Evolutionary conservation across 2,797 vertebrate genomes (phyloP), one percentile per base, ranked within the genome.

Genomic region (Pogonophryne albipinna): DNA sequence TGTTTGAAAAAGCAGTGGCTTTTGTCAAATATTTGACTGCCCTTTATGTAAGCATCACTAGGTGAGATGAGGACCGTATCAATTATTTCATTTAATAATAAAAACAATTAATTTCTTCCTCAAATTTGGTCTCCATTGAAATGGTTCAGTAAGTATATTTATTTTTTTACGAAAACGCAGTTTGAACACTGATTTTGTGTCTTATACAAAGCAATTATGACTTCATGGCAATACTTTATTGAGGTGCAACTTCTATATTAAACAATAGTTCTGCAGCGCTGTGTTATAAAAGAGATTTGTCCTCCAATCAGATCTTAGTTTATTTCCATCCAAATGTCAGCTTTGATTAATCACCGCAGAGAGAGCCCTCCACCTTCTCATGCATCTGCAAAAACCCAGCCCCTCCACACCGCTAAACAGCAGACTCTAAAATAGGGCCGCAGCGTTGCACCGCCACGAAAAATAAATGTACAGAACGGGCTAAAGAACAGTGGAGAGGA

Each of bases 311-410:
- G 27, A 27, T 83, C 86, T 85, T 80, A 57, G 61, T 82, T 89
- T 82, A 89, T 93, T 92, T 93, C 90, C 87, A 91, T 88, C 80
- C 87, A 86, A 88, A 88, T 85, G 89, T 92, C 92, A 90, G 80
- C 86, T 85, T 86, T 92, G 89, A 94, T 95, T 90, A 94, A 94
- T 94, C 87, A 91, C 90, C 90, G 87, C 69, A 31, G 73, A 53
- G 82, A 89, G 81, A 88, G 76, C 83, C 84, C 85, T 89, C 76
- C 85, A 84, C 84, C 89, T 76, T 80, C 71, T 74, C 73, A 65
- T 60, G 79, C 83, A 76, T 78, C 86, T 90, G 92, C 90, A 87
- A 92, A 87, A 84, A 75, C 75, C 75, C 76, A 38, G 74, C 76
- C 44, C 78, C 76, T 56, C 53, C 77, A 47, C 50, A 15, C 50